These are phyloP conservation scores for Dermochelys coriacea DNA, from an alignment of 2,797 vertebrate species.

Conservation along the genomic window DNA sequence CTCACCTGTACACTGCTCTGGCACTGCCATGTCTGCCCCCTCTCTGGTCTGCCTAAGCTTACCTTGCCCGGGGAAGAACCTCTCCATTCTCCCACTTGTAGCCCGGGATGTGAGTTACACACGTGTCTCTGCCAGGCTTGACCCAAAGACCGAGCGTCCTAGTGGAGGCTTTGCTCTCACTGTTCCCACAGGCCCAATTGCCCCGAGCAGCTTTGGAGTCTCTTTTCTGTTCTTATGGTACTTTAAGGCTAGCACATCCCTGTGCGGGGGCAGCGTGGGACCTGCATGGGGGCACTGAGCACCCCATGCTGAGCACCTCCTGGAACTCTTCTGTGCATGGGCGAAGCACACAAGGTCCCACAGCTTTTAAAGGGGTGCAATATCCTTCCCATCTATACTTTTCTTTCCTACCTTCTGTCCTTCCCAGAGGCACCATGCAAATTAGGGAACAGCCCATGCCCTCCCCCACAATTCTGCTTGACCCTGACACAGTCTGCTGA, in stretches of 20 bases:
- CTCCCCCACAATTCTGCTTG: not conserved
- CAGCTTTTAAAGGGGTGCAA: not conserved
- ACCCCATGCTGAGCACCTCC: not conserved
- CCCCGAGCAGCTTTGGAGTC: not conserved
- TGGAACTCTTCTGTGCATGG: not conserved
- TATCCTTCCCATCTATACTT: not conserved
- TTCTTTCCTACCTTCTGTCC: not conserved
- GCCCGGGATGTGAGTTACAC: too few relatives aligned
- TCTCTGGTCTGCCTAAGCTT: too few relatives aligned
- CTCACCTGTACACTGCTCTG: not conserved
- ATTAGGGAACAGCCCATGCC: not conserved
- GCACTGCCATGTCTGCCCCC: too few relatives aligned
- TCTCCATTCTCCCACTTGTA: too few relatives aligned
- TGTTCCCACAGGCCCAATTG: not conserved
- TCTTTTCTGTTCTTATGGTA: not conserved
- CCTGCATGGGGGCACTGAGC: too few relatives aligned
- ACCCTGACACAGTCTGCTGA: not conserved
- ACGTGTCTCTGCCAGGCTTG: too few relatives aligned
- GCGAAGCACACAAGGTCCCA: not conserved
- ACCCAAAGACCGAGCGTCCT: too few relatives aligned
- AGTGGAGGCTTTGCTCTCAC: not conserved
- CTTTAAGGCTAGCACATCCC: not conserved
- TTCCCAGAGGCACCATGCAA: not conserved
- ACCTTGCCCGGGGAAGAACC: too few relatives aligned
- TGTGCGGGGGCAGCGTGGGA: too few relatives aligned